These are phyloP conservation scores for Ptyas mucosa DNA, from an alignment of 2,113 vertebrate genomes.

Conservation along the genomic window DNA sequence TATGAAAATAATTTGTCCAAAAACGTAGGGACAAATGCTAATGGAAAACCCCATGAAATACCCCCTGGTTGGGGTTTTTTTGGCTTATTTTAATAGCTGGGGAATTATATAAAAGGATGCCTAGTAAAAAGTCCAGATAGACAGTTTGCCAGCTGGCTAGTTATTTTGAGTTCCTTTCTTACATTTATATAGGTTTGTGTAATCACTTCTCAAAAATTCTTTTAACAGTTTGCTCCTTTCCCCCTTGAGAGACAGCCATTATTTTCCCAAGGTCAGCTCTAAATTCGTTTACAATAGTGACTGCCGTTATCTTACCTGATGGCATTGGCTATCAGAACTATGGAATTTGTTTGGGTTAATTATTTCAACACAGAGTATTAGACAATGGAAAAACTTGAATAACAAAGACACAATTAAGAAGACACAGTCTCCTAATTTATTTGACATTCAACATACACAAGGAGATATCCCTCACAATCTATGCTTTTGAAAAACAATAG, in stretches of 20 bases:
- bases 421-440: neutral
- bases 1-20: neutral
- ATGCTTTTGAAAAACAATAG: neutral
- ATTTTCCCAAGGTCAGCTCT: neutral
- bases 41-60: neutral
- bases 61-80: neutral
- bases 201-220: neutral
- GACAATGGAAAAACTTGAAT: neutral
- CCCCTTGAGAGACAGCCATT: neutral
- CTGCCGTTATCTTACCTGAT: neutral
- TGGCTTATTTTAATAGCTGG: neutral
- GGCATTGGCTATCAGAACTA: neutral
- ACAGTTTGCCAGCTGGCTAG: neutral
- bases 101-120: neutral
- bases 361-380: neutral
- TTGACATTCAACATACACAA: neutral
- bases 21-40: accelerated
- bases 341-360: neutral
- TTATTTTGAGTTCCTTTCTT: neutral
- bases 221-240: neutral
- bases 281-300: neutral
- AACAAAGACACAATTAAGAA: neutral
- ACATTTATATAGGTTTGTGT: neutral
- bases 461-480: neutral
- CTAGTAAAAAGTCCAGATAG: neutral